phyloP scores from a whole-genome alignment of 2,113 vertebrate species.

The Serilophus lunatus region DNA sequence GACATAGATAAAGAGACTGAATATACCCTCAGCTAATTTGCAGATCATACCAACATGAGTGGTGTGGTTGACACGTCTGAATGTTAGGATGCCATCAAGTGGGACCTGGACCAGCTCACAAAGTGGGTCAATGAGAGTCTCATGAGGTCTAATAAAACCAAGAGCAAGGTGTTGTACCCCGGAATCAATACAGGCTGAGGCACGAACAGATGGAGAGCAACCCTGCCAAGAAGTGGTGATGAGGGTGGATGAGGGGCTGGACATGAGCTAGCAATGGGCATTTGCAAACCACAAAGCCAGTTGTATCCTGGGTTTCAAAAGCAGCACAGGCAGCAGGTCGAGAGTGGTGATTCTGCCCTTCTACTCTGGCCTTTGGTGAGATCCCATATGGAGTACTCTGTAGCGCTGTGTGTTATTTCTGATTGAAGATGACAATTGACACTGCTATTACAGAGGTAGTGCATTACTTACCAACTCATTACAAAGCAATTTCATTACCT shows the following conservation, averaged over 20 bases:
- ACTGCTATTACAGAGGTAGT: background rate
- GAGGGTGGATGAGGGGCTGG: background rate
- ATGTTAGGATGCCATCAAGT: background rate
- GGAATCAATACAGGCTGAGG: fast-evolving
- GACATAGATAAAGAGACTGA: background rate
- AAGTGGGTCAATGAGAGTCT: background rate
- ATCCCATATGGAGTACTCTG: background rate
- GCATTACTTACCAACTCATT: background rate
- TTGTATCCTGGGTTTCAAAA: background rate
- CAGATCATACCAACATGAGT: background rate
- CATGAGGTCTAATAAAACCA: background rate
- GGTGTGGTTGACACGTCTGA: background rate
- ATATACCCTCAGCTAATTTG: background rate
- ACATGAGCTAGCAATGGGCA: background rate
- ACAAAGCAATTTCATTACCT: slow-evolving; percentile 69
- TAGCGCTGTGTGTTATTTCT: background rate
- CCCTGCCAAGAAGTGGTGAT: background rate
- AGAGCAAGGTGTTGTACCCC: fast-evolving
- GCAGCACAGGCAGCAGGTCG: background rate
- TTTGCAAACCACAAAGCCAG: background rate
- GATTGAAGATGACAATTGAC: background rate
- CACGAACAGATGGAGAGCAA: background rate
- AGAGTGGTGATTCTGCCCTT: background rate
- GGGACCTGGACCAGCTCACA: fast-evolving
- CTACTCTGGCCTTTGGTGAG: background rate